Percentiles rank a stretch among this genome's conserved stretches.
Evolutionary conservation across 2,113 vertebrate genomes (phyloP).

Genomic region (Isichthys henryi): DNA sequence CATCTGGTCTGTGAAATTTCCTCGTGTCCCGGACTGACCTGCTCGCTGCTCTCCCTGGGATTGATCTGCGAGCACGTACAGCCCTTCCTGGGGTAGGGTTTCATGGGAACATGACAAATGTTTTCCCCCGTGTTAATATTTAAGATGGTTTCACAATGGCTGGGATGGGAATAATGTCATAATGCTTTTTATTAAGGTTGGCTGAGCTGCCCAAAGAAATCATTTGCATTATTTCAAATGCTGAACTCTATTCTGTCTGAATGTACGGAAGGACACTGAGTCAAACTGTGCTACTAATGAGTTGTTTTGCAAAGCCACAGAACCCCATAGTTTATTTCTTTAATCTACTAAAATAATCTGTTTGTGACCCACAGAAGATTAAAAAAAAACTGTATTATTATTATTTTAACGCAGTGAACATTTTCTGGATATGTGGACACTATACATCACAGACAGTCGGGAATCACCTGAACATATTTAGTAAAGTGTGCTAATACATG

Average conservation of each 20-base stretch:
- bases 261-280: neutral
- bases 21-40: neutral
- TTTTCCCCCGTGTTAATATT: conserved; percentile 21
- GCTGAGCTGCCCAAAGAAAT: conserved; percentile 4
- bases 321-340: neutral
- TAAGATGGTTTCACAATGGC: conserved; percentile 13
- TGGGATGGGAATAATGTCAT: conserved; percentile 24
- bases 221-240: neutral
- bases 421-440: neutral
- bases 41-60: neutral
- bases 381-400: neutral
- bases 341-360: neutral
- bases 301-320: neutral
- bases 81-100: neutral
- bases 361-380: neutral
- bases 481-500: neutral
- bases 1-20: neutral
- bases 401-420: neutral
- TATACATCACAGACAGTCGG: neutral
- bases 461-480: neutral
- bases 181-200: conserved; percentile 8
- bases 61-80: no score
- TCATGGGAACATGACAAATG: neutral
- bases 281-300: neutral
- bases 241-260: neutral